Conservation (phyloP, 2,888 invertebrate species). For the Trissonchulus latispiculum region DNA sequence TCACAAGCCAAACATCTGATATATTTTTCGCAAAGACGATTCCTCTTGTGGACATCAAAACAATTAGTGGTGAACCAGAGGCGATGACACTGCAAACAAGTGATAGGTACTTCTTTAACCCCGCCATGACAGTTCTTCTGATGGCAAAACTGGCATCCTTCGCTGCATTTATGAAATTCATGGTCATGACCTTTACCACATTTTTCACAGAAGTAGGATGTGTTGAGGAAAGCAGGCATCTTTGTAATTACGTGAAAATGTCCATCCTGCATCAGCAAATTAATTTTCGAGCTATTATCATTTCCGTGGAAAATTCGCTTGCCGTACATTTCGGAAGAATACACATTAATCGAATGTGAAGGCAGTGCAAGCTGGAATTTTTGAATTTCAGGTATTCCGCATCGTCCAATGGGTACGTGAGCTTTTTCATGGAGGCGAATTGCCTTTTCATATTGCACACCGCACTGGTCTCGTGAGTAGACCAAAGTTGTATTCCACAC, state of each 20-base stretch:
- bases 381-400: neutral
- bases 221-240: neutral
- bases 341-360: neutral
- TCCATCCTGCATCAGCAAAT: neutral
- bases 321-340: neutral
- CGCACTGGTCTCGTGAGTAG: neutral
- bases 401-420: neutral
- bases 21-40: neutral
- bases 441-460: neutral
- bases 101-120: no score
- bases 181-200: neutral
- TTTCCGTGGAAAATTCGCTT: slow-evolving; percentile 12
- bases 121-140: no score
- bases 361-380: neutral
- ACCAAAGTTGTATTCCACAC: neutral
- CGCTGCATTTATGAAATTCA: neutral
- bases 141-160: neutral
- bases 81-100: no score
- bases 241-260: slow-evolving; percentile 5
- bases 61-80: no score
- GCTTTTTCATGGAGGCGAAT: neutral
- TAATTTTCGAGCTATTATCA: neutral
- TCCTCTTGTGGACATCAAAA: no score
- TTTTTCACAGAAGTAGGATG: neutral
- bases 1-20: neutral